phyloP scores from a whole-genome alignment of 2,888 invertebrate species.

The Lamproptera curius region DNA sequence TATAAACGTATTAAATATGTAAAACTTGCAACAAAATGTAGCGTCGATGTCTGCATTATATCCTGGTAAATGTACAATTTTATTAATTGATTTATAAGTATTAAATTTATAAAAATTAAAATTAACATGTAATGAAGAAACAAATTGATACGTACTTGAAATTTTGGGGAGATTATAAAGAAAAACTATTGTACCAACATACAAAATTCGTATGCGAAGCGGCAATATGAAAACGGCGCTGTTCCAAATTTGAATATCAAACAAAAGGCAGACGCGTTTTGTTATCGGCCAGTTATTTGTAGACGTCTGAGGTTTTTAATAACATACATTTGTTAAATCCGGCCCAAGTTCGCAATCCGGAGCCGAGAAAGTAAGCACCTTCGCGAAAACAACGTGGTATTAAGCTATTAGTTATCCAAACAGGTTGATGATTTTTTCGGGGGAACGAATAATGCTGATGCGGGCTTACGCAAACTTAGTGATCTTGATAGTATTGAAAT shows the following conservation, averaged over 20 bases:
- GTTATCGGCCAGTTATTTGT: slow-evolving; percentile 53
- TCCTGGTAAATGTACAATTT: no score
- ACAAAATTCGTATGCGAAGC: slow-evolving; percentile 4
- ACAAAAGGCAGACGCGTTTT: slow-evolving; percentile 35
- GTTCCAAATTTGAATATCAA: slow-evolving; percentile 38
- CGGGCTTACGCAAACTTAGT: slow-evolving; percentile 11
- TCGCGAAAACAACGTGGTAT: slow-evolving; percentile 56
- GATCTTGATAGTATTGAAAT: slow-evolving; percentile 12
- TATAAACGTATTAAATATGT: no score
- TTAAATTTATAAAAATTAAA: no score
- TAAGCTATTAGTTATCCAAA: slow-evolving; percentile 75
- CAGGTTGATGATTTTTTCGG: slow-evolving; percentile 49
- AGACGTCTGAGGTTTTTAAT: slow-evolving; percentile 48
- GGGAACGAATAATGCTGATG: slow-evolving; percentile 35
- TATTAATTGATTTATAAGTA: no score
- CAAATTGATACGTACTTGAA: no score
- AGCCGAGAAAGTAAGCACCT: slow-evolving; percentile 73
- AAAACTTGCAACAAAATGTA: no score
- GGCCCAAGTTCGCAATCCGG: slow-evolving; percentile 36
- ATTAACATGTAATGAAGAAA: no score
- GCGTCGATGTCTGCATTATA: no score
- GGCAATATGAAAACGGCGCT: slow-evolving; percentile 25
- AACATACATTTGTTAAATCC: slow-evolving; percentile 60
- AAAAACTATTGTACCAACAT: no score
- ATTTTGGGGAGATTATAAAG: no score